Percentiles rank a stretch among this genome's conserved stretches.
phyloP scores from a whole-genome alignment of 2,888 invertebrate genomes.

The Melanotus villosus region DNA sequence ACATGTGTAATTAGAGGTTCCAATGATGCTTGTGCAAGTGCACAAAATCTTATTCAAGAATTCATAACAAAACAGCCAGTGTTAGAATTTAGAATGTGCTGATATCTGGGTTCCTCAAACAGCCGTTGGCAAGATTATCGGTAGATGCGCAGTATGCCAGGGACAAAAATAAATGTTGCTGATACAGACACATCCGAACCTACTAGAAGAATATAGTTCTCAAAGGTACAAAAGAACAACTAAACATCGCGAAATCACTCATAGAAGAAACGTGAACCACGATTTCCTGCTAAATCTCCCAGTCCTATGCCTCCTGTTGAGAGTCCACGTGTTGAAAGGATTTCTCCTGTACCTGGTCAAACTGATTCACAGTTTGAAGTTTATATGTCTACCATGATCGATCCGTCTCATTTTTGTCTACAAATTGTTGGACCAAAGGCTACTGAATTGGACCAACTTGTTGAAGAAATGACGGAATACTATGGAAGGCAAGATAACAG shows the following conservation, averaged over 20 bases:
- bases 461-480: conserved; percentile 86
- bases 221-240: conserved; percentile 78
- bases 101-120: conserved; percentile 78
- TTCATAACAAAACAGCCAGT: conserved; percentile 79
- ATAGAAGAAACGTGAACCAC: conserved; percentile 76
- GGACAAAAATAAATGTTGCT: conserved; percentile 78
- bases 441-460: conserved; percentile 83
- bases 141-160: conserved; percentile 77
- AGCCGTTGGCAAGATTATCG: conserved; percentile 82
- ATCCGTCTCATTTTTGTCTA: conserved; percentile 87
- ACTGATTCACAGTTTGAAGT: conserved; percentile 81
- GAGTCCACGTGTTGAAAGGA: conserved; percentile 61
- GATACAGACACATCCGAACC: conserved; percentile 55
- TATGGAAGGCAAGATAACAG: conserved; percentile 78
- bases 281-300: conserved; percentile 62
- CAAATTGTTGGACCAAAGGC: conserved; percentile 84
- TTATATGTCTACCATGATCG: conserved; percentile 89
- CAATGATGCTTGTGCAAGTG: conserved; percentile 77
- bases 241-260: conserved; percentile 78
- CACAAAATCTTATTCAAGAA: conserved; percentile 80
- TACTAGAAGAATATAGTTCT: conserved; percentile 59
- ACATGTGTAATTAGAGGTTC: conserved; percentile 82
- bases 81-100: conserved; percentile 76
- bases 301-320: conserved; percentile 50
- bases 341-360: conserved; percentile 63